Percentiles rank a stretch among this genome's conserved stretches.
Conservation (phyloP, 2,888 invertebrate species). For the Polyommatus icarus region DNA sequence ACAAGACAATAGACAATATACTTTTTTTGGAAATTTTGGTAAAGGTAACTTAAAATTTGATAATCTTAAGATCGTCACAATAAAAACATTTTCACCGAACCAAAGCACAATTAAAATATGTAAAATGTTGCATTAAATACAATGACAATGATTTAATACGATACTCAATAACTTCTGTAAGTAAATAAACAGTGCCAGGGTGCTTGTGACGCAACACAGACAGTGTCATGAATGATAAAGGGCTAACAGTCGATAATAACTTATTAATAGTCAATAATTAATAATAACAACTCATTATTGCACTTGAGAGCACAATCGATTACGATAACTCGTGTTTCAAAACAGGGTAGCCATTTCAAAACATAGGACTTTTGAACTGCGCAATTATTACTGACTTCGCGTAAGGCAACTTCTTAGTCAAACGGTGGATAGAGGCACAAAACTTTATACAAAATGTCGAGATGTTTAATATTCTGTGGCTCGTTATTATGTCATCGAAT, state of each 20-base stretch:
- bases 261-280: slow-evolving; percentile 7
- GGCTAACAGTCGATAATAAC: slow-evolving; percentile 6
- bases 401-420: too few relatives aligned
- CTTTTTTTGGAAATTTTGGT: too few relatives aligned
- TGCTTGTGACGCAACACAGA: background rate
- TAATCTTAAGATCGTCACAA: too few relatives aligned
- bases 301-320: slow-evolving; percentile 35
- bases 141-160: background rate
- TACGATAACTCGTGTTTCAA: background rate
- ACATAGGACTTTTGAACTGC: background rate
- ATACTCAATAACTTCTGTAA: background rate
- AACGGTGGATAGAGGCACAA: too few relatives aligned
- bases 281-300: slow-evolving; percentile 32
- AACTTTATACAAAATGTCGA: background rate
- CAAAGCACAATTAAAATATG: background rate
- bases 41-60: too few relatives aligned
- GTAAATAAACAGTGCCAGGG: background rate
- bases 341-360: background rate
- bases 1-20: background rate
- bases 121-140: background rate
- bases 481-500: too few relatives aligned
- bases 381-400: too few relatives aligned
- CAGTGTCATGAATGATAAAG: background rate
- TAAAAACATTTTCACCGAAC: too few relatives aligned
- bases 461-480: too few relatives aligned